Base-by-base conservation (phyloP, 1,140 invertebrate genomes). In the Drosophila kohkoa region DNA sequence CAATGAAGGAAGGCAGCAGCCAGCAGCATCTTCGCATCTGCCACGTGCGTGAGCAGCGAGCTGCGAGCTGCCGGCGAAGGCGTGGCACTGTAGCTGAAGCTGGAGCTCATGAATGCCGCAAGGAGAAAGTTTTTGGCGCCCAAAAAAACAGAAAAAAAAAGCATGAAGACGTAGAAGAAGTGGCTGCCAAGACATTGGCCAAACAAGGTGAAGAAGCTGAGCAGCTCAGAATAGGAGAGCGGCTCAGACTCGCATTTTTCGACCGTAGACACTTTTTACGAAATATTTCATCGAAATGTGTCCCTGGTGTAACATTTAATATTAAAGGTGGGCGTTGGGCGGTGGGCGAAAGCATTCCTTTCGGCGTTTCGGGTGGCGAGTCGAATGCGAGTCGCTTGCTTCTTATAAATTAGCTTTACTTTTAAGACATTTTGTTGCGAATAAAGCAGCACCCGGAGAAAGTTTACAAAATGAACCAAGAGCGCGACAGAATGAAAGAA, bases 211-310 rank as follows among this genome's bases (percentile, higher is more conserved):
- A 75, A 64, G 78, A 75, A 64, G 71, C 76, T 75, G 43, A 43
- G 41, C 20, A 25, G 51, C 73, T 62, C 35, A 64, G 75, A 77
- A 73, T 76, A 77, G 75, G 62, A 77, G 70, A 77, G 70, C 48
- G 54, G 58, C 55, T 59, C 51, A 60, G 58, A 13, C 75, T 69
- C 76, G 73, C 78, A 82, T 81, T 89, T 91, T 90, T 86, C 75
- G 78, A 76, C 77, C 71, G 83, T 92, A 92, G 90, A 92, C 90
- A 92, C 83, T 92, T 92, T 92, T 92, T 88, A 90, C 85, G 88
- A 90, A 91, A 92, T 92, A 92, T 92, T 92, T 92, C 91, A 92
- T 92, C 91, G 86, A 92, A 92, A 92, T 92, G 91, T 92, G 90
- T 92, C 91, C 89, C 91, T 90, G 67, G 91, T 80, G 91, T 92